Conservation (phyloP, 2,888 invertebrate species). For the Pristionchus maxplancki region DNA sequence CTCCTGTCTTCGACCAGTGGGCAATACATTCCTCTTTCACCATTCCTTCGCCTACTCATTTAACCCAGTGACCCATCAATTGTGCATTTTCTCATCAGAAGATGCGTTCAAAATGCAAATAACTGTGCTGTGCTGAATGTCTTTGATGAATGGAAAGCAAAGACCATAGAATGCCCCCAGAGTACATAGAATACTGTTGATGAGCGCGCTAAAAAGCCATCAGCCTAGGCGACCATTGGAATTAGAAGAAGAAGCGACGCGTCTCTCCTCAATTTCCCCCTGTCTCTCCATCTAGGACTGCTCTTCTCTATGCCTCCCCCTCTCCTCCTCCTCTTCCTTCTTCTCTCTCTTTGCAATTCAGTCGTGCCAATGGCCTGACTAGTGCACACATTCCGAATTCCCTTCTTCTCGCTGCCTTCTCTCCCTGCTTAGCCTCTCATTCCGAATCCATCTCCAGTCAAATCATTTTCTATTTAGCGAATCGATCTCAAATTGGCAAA, state of each 20-base stretch:
- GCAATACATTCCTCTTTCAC: no score
- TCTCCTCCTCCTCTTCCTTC: neutral
- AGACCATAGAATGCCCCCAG: no score
- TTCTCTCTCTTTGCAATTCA: constrained; percentile 24
- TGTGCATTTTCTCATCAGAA: no score
- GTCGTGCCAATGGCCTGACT: constrained; percentile 20
- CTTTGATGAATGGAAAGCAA: neutral
- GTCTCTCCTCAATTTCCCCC: neutral
- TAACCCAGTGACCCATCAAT: no score
- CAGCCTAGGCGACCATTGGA: neutral
- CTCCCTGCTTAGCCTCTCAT: neutral
- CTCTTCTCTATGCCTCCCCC: neutral
- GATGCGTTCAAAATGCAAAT: neutral
- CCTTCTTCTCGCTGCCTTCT: neutral
- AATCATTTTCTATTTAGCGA: no score
- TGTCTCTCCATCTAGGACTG: neutral
- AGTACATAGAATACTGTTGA: neutral
- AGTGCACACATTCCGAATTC: neutral
- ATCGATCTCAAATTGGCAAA: no score
- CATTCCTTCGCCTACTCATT: no score
- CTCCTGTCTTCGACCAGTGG: no score
- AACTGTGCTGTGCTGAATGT: no score
- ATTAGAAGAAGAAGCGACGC: neutral
- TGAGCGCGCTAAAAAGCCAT: neutral
- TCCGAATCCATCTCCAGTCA: neutral